phyloP scores from a whole-genome alignment of 2,113 vertebrate genomes.

The Poeciliopsis prolifica region DNA sequence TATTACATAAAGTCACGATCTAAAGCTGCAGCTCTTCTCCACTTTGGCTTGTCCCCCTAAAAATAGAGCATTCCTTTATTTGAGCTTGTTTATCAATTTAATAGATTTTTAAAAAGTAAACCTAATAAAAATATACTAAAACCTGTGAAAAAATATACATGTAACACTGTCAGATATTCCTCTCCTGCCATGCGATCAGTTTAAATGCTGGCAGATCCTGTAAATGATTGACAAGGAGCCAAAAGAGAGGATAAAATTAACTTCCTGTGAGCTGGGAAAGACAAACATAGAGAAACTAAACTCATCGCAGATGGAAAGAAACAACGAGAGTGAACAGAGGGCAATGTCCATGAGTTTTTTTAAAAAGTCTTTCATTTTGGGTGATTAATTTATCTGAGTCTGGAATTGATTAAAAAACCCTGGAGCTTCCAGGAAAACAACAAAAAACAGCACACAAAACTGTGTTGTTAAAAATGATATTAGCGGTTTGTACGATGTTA shows the following conservation, averaged over 20 bases:
- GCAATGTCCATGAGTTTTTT: slow-evolving; percentile 27
- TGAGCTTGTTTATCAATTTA: neutral
- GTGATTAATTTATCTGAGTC: slow-evolving; percentile 2
- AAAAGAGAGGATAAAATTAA: slow-evolving; percentile 22
- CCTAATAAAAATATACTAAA: too few relatives aligned
- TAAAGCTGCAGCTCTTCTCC: neutral
- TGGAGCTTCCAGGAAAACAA: slow-evolving; percentile 2
- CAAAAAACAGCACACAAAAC: neutral
- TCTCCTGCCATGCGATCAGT: slow-evolving; percentile 17
- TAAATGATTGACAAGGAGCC: slow-evolving; percentile 35
- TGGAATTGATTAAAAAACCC: slow-evolving; percentile 3
- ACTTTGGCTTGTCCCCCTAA: neutral
- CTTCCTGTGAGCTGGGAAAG: slow-evolving; percentile 66
- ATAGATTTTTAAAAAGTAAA: neutral
- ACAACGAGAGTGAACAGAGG: slow-evolving; percentile 1
- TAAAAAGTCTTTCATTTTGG: neutral
- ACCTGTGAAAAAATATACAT: too few relatives aligned
- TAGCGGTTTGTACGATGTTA: neutral
- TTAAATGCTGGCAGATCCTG: slow-evolving; percentile 1
- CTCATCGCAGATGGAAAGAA: slow-evolving; percentile 10
- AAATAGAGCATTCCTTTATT: neutral
- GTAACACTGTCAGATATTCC: neutral
- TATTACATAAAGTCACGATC: too few relatives aligned
- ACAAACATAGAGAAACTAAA: slow-evolving; percentile 59
- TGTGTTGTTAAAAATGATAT: neutral